These are phyloP conservation scores for Heliocidaris tuberculata DNA, from an alignment of 35 echinoderm and acorn worm species.

Conservation along the genomic window DNA sequence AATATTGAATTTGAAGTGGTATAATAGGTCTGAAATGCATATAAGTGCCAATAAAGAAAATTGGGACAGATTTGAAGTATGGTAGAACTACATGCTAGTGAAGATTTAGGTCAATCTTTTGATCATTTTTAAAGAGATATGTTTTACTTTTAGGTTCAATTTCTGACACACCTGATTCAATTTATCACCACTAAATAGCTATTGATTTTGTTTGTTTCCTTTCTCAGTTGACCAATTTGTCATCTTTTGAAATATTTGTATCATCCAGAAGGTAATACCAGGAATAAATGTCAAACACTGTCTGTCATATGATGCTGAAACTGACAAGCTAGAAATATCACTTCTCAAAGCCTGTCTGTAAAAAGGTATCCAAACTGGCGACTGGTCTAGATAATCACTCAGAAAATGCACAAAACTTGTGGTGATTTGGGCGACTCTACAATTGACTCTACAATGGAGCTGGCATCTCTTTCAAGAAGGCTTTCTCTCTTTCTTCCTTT, in stretches of 20 bases:
- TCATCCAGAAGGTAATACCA: neutral
- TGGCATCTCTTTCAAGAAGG: neutral
- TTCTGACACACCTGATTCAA: too few relatives aligned
- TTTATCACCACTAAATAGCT: too few relatives aligned
- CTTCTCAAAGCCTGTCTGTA: neutral
- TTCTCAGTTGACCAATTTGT: neutral
- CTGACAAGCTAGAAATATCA: neutral
- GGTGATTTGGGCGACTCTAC: neutral
- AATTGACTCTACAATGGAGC: neutral
- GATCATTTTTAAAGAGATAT: too few relatives aligned
- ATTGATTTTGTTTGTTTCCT: neutral
- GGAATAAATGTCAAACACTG: neutral
- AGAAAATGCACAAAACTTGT: neutral
- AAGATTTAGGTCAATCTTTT: too few relatives aligned
- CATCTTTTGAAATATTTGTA: neutral
- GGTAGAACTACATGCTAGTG: too few relatives aligned
- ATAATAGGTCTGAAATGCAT: too few relatives aligned
- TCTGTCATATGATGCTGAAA: neutral
- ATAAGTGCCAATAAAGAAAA: too few relatives aligned
- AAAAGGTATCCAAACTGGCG: neutral
- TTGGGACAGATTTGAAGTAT: too few relatives aligned
- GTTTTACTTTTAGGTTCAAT: too few relatives aligned
- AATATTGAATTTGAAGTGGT: too few relatives aligned
- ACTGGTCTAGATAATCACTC: neutral
- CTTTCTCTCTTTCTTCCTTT: neutral